A percentile compares a stretch with the other conserved stretches of the same genome.
phyloP scores from a whole-genome alignment of 2,113 vertebrate species.

The Oceanodroma tethys region DNA sequence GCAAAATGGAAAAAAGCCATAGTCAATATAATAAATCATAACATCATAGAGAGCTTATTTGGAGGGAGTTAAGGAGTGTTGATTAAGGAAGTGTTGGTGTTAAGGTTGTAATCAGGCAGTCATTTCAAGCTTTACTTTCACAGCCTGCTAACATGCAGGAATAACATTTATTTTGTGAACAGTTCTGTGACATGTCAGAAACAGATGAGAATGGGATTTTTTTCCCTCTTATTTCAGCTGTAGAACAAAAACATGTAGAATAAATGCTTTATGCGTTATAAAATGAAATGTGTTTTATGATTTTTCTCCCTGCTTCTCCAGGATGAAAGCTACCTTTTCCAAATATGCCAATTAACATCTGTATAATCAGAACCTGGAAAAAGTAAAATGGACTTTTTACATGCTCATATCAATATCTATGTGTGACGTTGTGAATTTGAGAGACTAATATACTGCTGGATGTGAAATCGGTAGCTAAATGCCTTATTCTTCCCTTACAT shows the following conservation, averaged over 20 bases:
- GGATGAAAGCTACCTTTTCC: slow-evolving; percentile 9
- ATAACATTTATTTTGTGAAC: slow-evolving; percentile 54
- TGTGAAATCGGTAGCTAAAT: neutral
- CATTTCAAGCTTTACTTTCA: slow-evolving; percentile 48
- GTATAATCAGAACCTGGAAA: neutral
- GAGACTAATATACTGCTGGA: neutral
- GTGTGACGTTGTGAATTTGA: neutral
- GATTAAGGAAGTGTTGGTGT: slow-evolving; percentile 60
- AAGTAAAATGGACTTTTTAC: neutral
- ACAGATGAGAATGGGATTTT: neutral
- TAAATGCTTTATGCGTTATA: neutral
- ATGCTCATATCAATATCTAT: neutral
- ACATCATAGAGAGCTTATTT: slow-evolving; percentile 41
- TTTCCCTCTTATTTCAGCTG: neutral
- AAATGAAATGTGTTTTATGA: neutral
- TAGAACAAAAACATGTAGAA: neutral
- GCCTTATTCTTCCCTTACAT: neutral
- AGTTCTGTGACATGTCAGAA: slow-evolving; percentile 1
- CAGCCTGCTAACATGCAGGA: slow-evolving; percentile 30
- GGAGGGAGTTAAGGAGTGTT: slow-evolving; percentile 46
- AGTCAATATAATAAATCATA: slow-evolving; percentile 50
- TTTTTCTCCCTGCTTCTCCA: neutral
- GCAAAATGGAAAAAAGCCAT: slow-evolving; percentile 52
- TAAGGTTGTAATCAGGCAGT: slow-evolving; percentile 56
- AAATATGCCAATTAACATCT: slow-evolving; percentile 40